Evolutionary conservation across 2,113 vertebrate species (phyloP), one percentile per base, ranked within the genome.

Genomic region (Bucco capensis): DNA sequence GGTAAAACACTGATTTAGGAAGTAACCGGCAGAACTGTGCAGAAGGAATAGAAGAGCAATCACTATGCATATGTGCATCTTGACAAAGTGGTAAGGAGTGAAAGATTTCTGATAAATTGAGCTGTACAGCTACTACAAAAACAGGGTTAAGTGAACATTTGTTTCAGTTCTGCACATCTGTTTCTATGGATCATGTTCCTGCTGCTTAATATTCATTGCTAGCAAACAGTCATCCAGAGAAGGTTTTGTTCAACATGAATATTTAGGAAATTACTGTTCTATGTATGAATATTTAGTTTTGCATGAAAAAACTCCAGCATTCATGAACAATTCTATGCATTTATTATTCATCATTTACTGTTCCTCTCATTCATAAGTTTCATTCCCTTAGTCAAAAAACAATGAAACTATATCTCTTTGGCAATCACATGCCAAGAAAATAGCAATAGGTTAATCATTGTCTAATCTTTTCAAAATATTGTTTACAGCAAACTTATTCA

Each of bases 181-280:
- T 92, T 92, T 92, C 62, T 89, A 47, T 42, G 92, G 37, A 92
- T 83, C 2, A 0, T 12, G 50, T 58, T 94, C 58, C 54, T 84
- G 25, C 77, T 92, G n/a, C 80, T 95, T 93, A 95, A 90, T 93
- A 96, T 94, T 96, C 94, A 90, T 78, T 92, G 37, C 77, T 86
- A 92, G 74, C 42, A 69, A 95, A 93, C 19, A 35, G 19, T 94
- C 62, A 89, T 23, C 33, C 46, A 73, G 62, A 75, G 33, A 88
- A 66, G 72, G 83, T 94, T 94, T 96, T 96, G 90, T 95, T 94
- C 83, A 83, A 81, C 54, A 66, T 88, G 93, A 96, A 95, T 96
- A 88, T 95, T 95, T 95, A 95, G 93, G 90, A 95, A 96, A 95
- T 96, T 86, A 69, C 90, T 76, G 14, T 66, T 92, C 83, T 89